A percentile compares a stretch with the other conserved stretches of the same genome.
phyloP scores from a whole-genome alignment of 2,888 invertebrate genomes.

The Calameuta idolon region DNA sequence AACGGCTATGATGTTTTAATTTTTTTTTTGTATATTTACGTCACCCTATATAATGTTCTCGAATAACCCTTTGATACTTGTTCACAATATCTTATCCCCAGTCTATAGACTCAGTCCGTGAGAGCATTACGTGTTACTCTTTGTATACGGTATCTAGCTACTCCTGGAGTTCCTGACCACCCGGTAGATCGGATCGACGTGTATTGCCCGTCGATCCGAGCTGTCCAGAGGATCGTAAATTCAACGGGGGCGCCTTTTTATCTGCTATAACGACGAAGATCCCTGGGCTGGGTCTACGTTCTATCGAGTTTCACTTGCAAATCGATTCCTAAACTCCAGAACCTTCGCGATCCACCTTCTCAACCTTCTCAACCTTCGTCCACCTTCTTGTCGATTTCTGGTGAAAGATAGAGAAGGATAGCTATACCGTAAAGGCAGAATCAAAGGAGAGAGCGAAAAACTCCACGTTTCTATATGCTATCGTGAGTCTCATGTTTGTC shows the following conservation, averaged over 20 bases:
- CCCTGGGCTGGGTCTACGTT: conserved; percentile 13
- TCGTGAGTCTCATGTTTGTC: conserved; percentile 37
- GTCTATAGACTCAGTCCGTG: background rate
- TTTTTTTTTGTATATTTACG: background rate
- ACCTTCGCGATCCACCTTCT: conserved; percentile 22
- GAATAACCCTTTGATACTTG: background rate
- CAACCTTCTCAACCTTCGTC: conserved; percentile 18
- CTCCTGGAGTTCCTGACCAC: conserved; percentile 30
- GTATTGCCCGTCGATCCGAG: conserved; percentile 53
- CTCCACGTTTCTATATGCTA: conserved; percentile 25
- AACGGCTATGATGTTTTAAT: background rate
- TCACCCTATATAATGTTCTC: background rate
- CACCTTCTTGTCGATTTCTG: conserved; percentile 3
- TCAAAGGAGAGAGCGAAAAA: conserved; percentile 12
- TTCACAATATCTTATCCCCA: background rate
- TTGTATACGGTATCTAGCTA: background rate
- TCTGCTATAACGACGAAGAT: conserved; percentile 30
- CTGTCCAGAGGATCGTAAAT: conserved; percentile 52
- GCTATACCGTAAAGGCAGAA: conserved; percentile 1
- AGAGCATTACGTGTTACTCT: background rate
- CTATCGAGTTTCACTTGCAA: conserved; percentile 59
- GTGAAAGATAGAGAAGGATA: conserved; percentile 21
- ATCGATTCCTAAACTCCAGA: conserved; percentile 56
- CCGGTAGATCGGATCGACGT: conserved; percentile 48
- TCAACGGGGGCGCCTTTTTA: conserved; percentile 44